Percentiles rank a stretch among this genome's conserved stretches.
Evolutionary conservation across 2,888 invertebrate species (phyloP).

Genomic region (Synergus gifuensis): DNA sequence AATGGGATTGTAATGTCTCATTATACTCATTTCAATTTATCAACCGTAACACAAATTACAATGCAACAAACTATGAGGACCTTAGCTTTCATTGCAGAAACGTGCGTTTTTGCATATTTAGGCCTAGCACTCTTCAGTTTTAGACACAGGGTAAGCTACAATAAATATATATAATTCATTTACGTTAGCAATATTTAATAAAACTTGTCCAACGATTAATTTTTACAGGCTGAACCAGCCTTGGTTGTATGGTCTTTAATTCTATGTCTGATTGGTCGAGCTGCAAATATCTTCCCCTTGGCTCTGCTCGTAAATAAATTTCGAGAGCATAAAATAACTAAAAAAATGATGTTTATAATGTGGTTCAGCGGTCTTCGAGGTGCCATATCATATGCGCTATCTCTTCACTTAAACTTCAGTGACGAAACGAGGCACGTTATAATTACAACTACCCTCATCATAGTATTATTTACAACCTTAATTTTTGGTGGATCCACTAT

Average conservation of each 20-base stretch:
- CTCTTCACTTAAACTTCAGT: constrained; percentile 95
- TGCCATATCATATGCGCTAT: constrained; percentile 98
- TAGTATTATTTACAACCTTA: constrained; percentile 96
- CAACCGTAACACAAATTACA: constrained; percentile 98
- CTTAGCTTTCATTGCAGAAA: constrained; percentile 97
- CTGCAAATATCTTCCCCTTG: constrained; percentile 97
- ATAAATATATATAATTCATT: neutral
- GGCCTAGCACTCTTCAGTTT: constrained; percentile 97
- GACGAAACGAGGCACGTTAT: constrained; percentile 98
- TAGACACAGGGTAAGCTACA: constrained; percentile 87
- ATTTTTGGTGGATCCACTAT: constrained; percentile 98
- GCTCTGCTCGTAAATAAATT: constrained; percentile 96
- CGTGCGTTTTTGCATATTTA: constrained; percentile 98
- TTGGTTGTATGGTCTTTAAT: constrained; percentile 97
- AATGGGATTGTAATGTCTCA: constrained; percentile 99
- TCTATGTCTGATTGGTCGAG: constrained; percentile 94
- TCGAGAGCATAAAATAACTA: constrained; percentile 97
- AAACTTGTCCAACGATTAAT: neutral
- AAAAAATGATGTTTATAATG: constrained; percentile 99
- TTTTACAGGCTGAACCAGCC: constrained; percentile 83
- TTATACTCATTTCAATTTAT: constrained; percentile 98
- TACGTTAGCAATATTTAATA: neutral
- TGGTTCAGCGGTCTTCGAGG: constrained; percentile 99
- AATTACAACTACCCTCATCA: constrained; percentile 98
- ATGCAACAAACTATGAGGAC: constrained; percentile 99